These are phyloP conservation scores for Dendrolimus kikuchii DNA, from an alignment of 1,140 invertebrate species.

Conservation along the genomic window DNA sequence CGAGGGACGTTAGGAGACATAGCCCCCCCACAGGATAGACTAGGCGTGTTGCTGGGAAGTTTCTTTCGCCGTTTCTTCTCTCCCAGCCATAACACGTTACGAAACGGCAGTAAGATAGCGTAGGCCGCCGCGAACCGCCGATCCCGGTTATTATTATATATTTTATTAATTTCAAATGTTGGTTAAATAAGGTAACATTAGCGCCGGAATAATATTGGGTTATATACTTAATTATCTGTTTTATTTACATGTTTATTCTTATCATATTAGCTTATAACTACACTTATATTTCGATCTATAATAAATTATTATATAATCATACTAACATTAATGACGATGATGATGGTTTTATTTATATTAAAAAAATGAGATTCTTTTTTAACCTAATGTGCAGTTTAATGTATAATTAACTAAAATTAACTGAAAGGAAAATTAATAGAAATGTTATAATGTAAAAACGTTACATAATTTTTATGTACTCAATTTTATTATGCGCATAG, in stretches of 20 bases:
- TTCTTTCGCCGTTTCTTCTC: no score
- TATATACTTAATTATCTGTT: conserved; percentile 8
- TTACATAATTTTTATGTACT: no score
- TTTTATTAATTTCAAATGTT: background rate
- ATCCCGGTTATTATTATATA: conserved; percentile 2
- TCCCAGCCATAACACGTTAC: no score
- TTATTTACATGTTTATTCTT: conserved; percentile 18
- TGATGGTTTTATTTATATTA: conserved; percentile 5
- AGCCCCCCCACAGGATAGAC: no score
- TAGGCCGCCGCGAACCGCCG: no score
- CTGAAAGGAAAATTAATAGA: no score
- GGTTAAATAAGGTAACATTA: conserved; percentile 63
- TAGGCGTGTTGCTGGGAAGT: no score
- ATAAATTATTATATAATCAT: conserved; percentile 1
- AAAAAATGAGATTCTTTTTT: background rate
- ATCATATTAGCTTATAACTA: background rate
- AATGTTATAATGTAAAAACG: no score
- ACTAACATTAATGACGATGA: conserved; percentile 6
- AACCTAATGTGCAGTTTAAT: background rate
- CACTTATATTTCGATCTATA: background rate
- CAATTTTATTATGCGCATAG: no score
- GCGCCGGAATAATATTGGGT: conserved; percentile 37
- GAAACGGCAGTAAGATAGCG: no score
- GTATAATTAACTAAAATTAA: no score
- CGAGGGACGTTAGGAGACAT: no score